Base-by-base conservation (phyloP, 2,113 vertebrate species). In the Oncorhynchus tshawytscha region DNA sequence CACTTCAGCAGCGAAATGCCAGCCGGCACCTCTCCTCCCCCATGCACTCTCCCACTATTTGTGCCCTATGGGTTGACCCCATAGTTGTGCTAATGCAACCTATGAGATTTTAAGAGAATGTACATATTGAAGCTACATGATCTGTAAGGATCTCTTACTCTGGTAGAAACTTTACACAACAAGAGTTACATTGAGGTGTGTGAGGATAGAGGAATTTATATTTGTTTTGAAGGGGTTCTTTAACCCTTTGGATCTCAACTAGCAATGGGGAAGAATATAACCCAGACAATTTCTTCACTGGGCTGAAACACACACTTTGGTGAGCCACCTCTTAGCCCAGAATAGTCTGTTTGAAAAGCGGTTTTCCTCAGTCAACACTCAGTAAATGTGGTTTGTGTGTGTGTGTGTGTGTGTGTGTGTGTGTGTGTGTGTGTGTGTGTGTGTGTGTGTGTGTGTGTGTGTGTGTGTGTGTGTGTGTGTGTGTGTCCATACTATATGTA, bases 1-100 rank as follows among this genome's bases (percentile, higher is more conserved):
- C 87, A 88, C 85, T 87, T 86, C 67, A 82, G 82, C 77, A 80
- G 80, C 57, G 62, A 87, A 90, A 89, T 90, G 85, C 51, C 83
- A 86, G 83, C 80, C 85, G 82, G 80, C 62, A 78, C 78, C 80
- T 78, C n/a, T 25, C 18, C 20, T 83, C 87, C 83, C 87, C 86
- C 79, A 80, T 82, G 74, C 73, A 54, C 15, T 45, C 83, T 51
- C 54, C 51, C 74, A 78, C 84, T 89, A 85, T 88, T 86, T 90
- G 80, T 80, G 81, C 85, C 71, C 60, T 27, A 27, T 27, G 66
- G 74, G 77, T 71, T 82, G 74, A 87, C 57, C 84, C 68, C 71
- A 70, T 22, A 45, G 78, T 16, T 67, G 27, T 34, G 25, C 12
- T 45, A 11, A 45, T 45, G 39, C 39, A 45, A 45, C 39, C 39